Evolutionary conservation across 2,888 invertebrate species (phyloP), one percentile per base, ranked within the genome.

Genomic region (Globia sparganii): DNA sequence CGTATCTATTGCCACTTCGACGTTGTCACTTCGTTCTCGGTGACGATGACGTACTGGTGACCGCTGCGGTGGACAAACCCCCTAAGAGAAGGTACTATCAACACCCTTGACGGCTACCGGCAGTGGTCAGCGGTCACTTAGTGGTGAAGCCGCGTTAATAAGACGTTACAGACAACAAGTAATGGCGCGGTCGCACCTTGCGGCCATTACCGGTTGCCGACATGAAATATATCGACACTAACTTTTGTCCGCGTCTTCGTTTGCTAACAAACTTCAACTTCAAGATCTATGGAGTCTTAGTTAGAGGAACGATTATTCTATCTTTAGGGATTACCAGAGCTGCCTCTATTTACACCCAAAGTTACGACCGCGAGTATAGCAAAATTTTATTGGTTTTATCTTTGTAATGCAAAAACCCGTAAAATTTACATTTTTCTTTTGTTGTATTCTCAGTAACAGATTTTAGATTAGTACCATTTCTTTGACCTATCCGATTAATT

Each of bases 121-220:
- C 25, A 80, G 61, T 70, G 70, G 62, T 53, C 61, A 31, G 49
- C 25, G 81, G 66, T 71, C 81, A 31, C 61, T 75, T 69, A 65
- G 64, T 37, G 62, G 65, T 49, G 0, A 34, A 53, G n/a, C 46
- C 11, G 8, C 34, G 68, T 69, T 69, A 77, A 72, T 82, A 68
- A 76, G 15, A 53, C 11, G 31, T 65, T 15, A 28, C 43, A 34
- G 56, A n/a, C 62, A 28, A 53, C 59, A n/a, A 25, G 64, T 72
- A 77, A 72, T 82, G 64, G 58, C 49, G 65, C 28, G 59, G 69
- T 62, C 37, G 43, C 59, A 37, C 69, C 53, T 25, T 1, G 21
- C 66, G 18, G 11, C 31, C 68, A 71, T 71, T 80, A 81, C 61
- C 34, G 34, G 67, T 34, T 25, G 40, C 31, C 21, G 37, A 28